A percentile compares a stretch with the other conserved stretches of the same genome.
phyloP scores from a whole-genome alignment of 2,113 vertebrate species.

The Hiodon tergisus region DNA sequence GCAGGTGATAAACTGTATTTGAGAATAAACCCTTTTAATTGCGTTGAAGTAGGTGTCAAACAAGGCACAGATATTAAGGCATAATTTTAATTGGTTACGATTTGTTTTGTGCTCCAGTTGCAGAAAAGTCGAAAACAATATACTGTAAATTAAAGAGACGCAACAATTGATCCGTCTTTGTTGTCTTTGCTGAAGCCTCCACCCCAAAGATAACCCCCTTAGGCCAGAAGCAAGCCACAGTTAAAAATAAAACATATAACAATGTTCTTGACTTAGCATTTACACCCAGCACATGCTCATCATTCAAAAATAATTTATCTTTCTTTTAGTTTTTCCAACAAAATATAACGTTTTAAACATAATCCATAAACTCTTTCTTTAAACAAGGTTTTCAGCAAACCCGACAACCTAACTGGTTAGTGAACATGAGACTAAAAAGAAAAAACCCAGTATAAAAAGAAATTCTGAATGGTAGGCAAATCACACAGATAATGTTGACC shows the following conservation, averaged over 20 bases:
- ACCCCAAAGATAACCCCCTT: constrained; percentile 48
- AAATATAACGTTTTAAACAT: constrained; percentile 61
- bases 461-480: constrained; percentile 15
- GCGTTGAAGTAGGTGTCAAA: background rate
- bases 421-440: background rate
- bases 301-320: constrained; percentile 70
- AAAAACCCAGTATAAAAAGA: background rate
- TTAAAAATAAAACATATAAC: constrained; percentile 64
- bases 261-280: constrained; percentile 66
- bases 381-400: background rate
- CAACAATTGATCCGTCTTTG: constrained; percentile 52
- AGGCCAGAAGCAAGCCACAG: constrained; percentile 39
- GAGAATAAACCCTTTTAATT: no score
- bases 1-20: no score
- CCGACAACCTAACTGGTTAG: background rate
- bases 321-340: constrained; percentile 55
- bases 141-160: constrained; percentile 39
- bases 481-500: background rate
- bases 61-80: constrained; percentile 5
- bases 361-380: constrained; percentile 40
- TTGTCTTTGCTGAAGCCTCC: constrained; percentile 52
- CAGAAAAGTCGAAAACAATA: constrained; percentile 45
- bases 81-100: constrained; percentile 52
- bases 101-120: constrained; percentile 65
- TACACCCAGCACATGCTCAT: constrained; percentile 67